phyloP scores from a whole-genome alignment of 2,113 vertebrate genomes.

The Phrynocephalus versicolor region DNA sequence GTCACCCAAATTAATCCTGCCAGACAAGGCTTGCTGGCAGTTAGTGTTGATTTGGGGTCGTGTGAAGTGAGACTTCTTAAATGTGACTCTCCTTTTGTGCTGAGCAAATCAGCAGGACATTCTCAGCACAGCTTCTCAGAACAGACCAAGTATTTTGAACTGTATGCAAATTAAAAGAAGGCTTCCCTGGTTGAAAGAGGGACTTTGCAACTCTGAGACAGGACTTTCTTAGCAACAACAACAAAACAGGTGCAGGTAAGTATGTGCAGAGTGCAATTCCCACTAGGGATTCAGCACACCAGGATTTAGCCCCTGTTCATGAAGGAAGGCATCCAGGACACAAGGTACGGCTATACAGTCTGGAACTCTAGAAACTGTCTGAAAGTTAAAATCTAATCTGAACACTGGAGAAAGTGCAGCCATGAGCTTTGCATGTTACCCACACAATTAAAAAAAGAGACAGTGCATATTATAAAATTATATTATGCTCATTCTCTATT shows the following conservation, averaged over 20 bases:
- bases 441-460: neutral
- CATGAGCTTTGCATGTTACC: fast-evolving
- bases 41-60: neutral
- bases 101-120: fast-evolving
- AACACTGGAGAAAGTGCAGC: neutral
- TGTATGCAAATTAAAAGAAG: neutral
- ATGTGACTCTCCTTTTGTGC: neutral
- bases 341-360: neutral
- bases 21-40: constrained; percentile 24
- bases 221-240: too few species aligned
- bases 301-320: too few species aligned
- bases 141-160: fast-evolving
- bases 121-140: neutral
- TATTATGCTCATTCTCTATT: neutral
- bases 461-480: neutral
- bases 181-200: too few species aligned
- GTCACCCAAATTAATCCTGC: constrained; percentile 17
- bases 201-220: too few species aligned
- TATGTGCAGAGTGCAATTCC: neutral
- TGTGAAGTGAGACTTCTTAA: constrained; percentile 14
- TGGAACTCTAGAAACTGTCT: neutral
- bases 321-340: neutral
- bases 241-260: neutral
- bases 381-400: neutral
- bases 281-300: too few species aligned